phyloP scores from a whole-genome alignment of 2,797 vertebrate genomes.

The Rhadinocentrus ornatus region DNA sequence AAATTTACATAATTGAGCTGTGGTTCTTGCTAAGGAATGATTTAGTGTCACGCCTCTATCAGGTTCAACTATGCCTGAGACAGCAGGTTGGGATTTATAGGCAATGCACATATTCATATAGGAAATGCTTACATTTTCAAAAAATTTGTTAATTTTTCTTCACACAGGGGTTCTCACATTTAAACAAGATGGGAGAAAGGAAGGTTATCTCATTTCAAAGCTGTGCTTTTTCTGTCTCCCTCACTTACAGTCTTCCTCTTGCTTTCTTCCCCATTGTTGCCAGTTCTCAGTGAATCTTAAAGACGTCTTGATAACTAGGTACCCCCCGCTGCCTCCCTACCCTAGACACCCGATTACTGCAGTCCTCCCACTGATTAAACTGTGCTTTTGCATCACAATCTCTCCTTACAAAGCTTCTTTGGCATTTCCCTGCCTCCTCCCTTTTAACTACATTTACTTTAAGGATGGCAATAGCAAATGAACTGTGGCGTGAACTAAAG shows the following conservation, averaged over 20 bases:
- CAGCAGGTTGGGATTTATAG: too few species aligned
- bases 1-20: too few species aligned
- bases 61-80: neutral
- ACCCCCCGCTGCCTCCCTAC: constrained; percentile 43
- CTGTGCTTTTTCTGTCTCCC: neutral
- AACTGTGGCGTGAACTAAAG: constrained; percentile 10
- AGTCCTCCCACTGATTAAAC: constrained; percentile 60
- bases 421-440: constrained; percentile 16
- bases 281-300: constrained; percentile 44
- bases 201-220: constrained; percentile 28
- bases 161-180: constrained; percentile 12
- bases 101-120: too few species aligned
- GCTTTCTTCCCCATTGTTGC: constrained; percentile 41
- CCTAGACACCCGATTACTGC: constrained; percentile 52
- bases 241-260: neutral
- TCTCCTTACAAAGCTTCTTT: constrained; percentile 42
- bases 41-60: neutral
- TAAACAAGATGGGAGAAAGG: constrained; percentile 16
- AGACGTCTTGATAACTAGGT: constrained; percentile 58
- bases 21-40: neutral
- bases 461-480: neutral
- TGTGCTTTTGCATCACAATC: constrained; percentile 40
- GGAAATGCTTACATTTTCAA: neutral
- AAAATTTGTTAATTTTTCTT: constrained; percentile 33
- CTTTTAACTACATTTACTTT: constrained; percentile 36